Conservation (phyloP, 2,113 vertebrate genomes). For the Strix uralensis region DNA sequence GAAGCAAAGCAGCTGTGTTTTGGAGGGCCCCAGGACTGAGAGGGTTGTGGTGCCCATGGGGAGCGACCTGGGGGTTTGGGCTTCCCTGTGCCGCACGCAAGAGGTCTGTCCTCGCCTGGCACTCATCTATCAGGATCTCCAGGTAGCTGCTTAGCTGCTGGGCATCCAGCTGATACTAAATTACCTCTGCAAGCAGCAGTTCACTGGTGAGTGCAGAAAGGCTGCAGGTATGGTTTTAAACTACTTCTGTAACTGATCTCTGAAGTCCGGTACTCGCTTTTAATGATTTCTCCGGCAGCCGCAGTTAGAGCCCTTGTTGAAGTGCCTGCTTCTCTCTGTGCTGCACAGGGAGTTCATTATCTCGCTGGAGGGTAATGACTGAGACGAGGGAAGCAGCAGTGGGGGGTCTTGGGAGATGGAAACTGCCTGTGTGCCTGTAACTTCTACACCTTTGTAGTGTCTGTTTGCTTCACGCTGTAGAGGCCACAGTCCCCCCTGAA, state of each 20-base stretch:
- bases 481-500: too few species aligned
- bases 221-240: not conserved
- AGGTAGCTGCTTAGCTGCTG: not conserved
- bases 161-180: not conserved
- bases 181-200: not conserved
- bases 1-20: not conserved
- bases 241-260: not conserved
- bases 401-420: not conserved
- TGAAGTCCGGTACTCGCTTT: not conserved
- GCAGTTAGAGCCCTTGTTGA: not conserved
- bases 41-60: not conserved
- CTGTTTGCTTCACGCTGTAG: not conserved
- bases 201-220: not conserved
- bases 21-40: not conserved
- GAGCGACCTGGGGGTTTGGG: not conserved
- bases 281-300: not conserved
- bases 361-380: not conserved
- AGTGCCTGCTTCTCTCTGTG: not conserved
- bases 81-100: fast-evolving
- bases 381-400: not conserved
- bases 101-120: not conserved
- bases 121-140: not conserved
- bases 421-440: not conserved
- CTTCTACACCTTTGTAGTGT: not conserved
- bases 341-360: not conserved